Conservation (phyloP, 2,888 invertebrate genomes). For the Drosophila hamatofila region DNA sequence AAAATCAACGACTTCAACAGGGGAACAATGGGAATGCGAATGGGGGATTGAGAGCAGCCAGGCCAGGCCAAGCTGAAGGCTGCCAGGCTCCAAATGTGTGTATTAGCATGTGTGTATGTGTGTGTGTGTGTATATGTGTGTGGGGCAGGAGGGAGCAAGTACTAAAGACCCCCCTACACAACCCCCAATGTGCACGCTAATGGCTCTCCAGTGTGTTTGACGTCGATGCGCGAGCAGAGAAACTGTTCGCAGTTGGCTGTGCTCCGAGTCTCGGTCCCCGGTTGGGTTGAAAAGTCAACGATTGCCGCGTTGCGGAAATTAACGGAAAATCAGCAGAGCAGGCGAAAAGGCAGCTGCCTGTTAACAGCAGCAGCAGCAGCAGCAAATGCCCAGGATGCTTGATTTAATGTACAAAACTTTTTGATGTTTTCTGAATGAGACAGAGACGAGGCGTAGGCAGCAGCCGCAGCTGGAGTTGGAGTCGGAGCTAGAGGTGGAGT, state of each 20-base stretch:
- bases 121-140: no score
- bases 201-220: constrained; percentile 75
- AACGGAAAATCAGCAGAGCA: constrained; percentile 76
- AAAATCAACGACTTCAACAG: constrained; percentile 74
- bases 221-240: constrained; percentile 23
- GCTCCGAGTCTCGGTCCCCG: constrained; percentile 22
- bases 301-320: constrained; percentile 80
- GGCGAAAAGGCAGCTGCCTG: constrained; percentile 54
- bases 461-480: not conserved
- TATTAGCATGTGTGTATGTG: constrained; percentile 63
- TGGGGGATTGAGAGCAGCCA: constrained; percentile 20
- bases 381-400: constrained; percentile 77
- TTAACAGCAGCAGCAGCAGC: constrained; percentile 66
- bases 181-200: constrained; percentile 60
- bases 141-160: constrained; percentile 34
- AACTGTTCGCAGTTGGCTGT: not conserved
- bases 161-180: constrained; percentile 49
- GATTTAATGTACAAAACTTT: constrained; percentile 79
- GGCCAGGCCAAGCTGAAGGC: no score
- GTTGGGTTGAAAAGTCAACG: constrained; percentile 74
- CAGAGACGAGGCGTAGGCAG: not conserved
- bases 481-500: not conserved
- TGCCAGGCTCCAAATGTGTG: constrained; percentile 37
- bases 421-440: constrained; percentile 63
- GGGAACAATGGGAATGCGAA: constrained; percentile 44